phyloP scores from a whole-genome alignment of 2,797 vertebrate species.

The Gila robusta region DNA sequence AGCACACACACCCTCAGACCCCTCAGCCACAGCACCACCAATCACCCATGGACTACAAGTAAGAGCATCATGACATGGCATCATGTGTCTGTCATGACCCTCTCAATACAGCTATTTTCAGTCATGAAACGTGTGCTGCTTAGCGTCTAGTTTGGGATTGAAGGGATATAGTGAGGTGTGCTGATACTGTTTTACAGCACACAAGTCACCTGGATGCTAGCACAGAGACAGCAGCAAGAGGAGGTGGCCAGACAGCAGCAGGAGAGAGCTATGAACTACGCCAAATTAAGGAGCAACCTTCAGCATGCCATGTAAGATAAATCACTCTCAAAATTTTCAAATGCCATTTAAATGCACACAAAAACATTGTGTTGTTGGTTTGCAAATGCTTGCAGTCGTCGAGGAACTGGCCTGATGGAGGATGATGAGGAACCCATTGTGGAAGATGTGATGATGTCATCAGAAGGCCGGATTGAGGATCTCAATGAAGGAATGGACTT shows the following conservation, averaged over 20 bases:
- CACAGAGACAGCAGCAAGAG: conserved; percentile 95
- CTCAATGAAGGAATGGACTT: conserved; percentile 99
- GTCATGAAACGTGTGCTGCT: background rate
- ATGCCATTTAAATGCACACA: background rate
- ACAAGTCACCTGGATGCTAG: conserved; percentile 99
- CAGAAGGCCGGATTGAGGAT: conserved; percentile 98
- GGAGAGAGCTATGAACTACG: conserved; percentile 99
- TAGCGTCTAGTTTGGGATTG: background rate
- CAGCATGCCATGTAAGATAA: conserved; percentile 96
- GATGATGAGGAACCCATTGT: conserved; percentile 99
- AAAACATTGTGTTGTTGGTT: background rate
- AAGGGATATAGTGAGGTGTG: conserved; percentile 18
- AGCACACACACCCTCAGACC: conserved; percentile 78
- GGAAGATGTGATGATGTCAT: conserved; percentile 99
- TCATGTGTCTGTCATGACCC: background rate
- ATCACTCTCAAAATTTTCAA: background rate
- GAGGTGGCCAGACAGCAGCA: conserved; percentile 94
- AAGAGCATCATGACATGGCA: conserved; percentile 65
- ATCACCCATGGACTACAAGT: conserved; percentile 98
- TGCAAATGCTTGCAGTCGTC: conserved; percentile 85
- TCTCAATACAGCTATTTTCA: background rate
- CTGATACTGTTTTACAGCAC: conserved; percentile 79
- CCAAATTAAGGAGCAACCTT: conserved; percentile 98
- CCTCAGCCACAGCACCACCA: conserved; percentile 84
- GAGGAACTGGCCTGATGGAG: conserved; percentile 97